Base-by-base conservation (phyloP, 2,797 vertebrate species). In the Schizopygopsis malacanthus region DNA sequence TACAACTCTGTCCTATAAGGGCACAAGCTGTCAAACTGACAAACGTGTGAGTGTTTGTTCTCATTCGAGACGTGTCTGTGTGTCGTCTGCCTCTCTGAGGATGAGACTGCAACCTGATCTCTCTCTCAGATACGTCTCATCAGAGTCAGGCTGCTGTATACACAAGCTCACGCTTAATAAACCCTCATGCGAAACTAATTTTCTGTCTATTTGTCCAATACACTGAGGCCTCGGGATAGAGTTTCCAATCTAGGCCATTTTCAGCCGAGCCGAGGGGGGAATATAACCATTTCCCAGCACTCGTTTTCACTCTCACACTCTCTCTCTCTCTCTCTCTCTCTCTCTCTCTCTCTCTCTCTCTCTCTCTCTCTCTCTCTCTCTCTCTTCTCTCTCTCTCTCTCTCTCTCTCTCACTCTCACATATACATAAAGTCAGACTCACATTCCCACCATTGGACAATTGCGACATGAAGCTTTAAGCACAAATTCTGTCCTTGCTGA, bases 121-220 rank as follows among this genome's bases (percentile, higher is more conserved):
- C 72, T 7, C 25, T 56, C 45, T 76, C 52, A 41, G 79, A 67
- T 33, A 80, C 37, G 47, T 79, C 13, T 20, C 83, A 56, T 87
- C 76, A 83, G 25, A 70, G 78, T 75, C 39, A 71, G 63, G 89
- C 90, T 94, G 89, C 90, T 94, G 92, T 94, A 90, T 94, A 93
- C 90, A 93, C 93, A 94, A 91, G 65, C 90, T 83, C 90, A 92
- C 89, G 91, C 92, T 93, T 94, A 93, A 94, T 93, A 94, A 94
- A 91, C 88, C 45, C 83, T 94, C 94, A 95, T 94, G 93, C 90
- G 90, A 95, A 94, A 94, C 94, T 94, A 94, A 95, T 95, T 93
- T 94, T 92, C 92, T 93, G 94, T 95, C 92, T 96, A 93, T 95
- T 95, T 95, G 93, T 95, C 92, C 93, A 94, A 92, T 92, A 91